Conservation (phyloP, 2,888 invertebrate species). For the Balanococcus diminutus region DNA sequence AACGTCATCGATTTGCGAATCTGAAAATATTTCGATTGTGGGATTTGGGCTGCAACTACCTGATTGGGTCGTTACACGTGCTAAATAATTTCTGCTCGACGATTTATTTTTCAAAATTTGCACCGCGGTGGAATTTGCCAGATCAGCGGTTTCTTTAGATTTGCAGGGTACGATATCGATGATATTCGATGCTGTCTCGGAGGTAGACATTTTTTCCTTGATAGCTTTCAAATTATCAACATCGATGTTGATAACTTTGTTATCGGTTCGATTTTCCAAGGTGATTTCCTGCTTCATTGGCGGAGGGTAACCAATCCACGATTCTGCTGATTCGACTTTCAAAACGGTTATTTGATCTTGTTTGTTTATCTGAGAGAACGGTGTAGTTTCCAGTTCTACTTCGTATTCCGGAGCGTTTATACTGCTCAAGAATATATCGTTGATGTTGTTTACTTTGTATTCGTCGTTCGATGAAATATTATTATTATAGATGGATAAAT, state of each 20-base stretch:
- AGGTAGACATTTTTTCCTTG: constrained; percentile 14
- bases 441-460: constrained; percentile 32
- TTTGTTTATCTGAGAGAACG: constrained; percentile 8
- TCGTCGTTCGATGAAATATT: constrained; percentile 14
- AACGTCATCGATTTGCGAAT: not conserved
- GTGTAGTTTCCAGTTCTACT: constrained; percentile 40
- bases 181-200: not conserved
- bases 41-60: not conserved
- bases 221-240: not conserved
- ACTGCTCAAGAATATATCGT: constrained; percentile 37
- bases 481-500: constrained; percentile 38
- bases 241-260: not conserved
- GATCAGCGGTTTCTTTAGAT: not conserved
- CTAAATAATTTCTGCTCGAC: not conserved
- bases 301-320: not conserved
- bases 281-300: constrained; percentile 22
- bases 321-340: not conserved
- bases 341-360: constrained; percentile 44
- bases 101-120: not conserved
- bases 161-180: not conserved
- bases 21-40: not conserved
- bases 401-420: constrained; percentile 46
- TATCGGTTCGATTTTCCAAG: not conserved
- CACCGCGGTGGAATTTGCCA: too few relatives aligned
- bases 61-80: not conserved